These are phyloP conservation scores for Eristalis arbustorum DNA, from an alignment of 2,888 invertebrate genomes.

Conservation along the genomic window DNA sequence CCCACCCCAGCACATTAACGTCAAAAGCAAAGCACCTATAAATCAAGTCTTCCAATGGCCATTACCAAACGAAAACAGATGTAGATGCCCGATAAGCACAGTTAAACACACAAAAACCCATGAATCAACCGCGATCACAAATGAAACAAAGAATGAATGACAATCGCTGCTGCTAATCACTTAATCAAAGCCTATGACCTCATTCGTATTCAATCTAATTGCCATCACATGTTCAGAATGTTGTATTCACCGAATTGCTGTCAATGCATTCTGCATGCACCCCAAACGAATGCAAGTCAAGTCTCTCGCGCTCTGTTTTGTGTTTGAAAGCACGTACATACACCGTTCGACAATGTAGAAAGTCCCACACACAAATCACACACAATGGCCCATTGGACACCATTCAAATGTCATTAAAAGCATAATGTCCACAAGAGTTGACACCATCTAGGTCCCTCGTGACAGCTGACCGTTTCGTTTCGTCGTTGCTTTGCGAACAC, in stretches of 20 bases:
- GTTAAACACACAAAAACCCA: neutral
- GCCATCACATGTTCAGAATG: constrained; percentile 22
- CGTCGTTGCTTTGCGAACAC: too few relatives aligned
- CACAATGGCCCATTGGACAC: constrained; percentile 18
- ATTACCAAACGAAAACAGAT: neutral
- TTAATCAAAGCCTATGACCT: constrained; percentile 26
- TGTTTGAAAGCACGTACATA: constrained; percentile 7
- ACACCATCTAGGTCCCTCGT: constrained; percentile 21
- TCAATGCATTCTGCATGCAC: constrained; percentile 9
- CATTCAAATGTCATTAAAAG: constrained; percentile 45
- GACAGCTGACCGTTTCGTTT: constrained; percentile 31
- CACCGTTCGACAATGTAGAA: constrained; percentile 10
- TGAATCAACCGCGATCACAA: neutral
- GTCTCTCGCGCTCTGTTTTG: neutral
- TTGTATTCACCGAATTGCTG: constrained; percentile 13
- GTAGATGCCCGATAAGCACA: neutral
- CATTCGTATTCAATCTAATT: constrained; percentile 25
- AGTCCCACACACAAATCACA: constrained; percentile 41
- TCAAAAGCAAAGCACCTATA: neutral
- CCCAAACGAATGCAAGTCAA: neutral
- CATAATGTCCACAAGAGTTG: constrained; percentile 33
- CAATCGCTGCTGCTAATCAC: constrained; percentile 17
- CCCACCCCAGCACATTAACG: neutral
- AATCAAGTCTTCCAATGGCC: neutral
- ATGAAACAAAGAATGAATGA: neutral